phyloP scores from a whole-genome alignment of 2,888 invertebrate genomes.

The Halictus ligatus region DNA sequence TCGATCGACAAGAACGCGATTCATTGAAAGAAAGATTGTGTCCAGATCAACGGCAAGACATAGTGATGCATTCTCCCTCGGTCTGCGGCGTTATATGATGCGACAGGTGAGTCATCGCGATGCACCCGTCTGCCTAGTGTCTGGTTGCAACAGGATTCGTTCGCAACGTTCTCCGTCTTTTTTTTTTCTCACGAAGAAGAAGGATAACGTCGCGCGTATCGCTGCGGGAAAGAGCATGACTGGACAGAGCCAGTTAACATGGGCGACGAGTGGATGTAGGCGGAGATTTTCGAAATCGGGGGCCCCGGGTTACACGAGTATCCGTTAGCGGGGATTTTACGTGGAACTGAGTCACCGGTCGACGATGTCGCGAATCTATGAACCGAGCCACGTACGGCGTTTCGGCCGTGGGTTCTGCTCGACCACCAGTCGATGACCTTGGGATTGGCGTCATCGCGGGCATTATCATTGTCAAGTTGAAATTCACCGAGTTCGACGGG shows the following conservation, averaged over 20 bases:
- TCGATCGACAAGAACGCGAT: background rate
- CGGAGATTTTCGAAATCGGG: constrained; percentile 47
- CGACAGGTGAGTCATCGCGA: constrained; percentile 56
- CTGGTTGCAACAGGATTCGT: constrained; percentile 37
- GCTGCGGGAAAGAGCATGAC: background rate
- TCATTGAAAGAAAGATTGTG: background rate
- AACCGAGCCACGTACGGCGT: constrained; percentile 4
- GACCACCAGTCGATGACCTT: constrained; percentile 7
- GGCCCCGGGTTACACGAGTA: constrained; percentile 40
- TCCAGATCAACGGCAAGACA: background rate
- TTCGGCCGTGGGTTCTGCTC: constrained; percentile 10
- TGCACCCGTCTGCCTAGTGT: constrained; percentile 43
- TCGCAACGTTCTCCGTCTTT: constrained; percentile 11
- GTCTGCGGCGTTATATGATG: constrained; percentile 25
- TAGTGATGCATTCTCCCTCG: background rate
- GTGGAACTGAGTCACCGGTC: constrained; percentile 42
- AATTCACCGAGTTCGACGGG: background rate
- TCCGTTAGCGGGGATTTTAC: constrained; percentile 43
- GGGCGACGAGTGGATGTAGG: constrained; percentile 23
- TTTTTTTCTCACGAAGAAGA: background rate
- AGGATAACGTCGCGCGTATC: background rate
- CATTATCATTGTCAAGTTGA: background rate
- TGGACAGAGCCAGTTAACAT: background rate
- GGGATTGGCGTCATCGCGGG: background rate
- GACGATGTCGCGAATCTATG: constrained; percentile 25